A percentile compares a stretch with the other conserved stretches of the same genome.
These are phyloP conservation scores for Psilopogon haemacephalus DNA, from an alignment of 2,113 vertebrate species.

Conservation along the genomic window DNA sequence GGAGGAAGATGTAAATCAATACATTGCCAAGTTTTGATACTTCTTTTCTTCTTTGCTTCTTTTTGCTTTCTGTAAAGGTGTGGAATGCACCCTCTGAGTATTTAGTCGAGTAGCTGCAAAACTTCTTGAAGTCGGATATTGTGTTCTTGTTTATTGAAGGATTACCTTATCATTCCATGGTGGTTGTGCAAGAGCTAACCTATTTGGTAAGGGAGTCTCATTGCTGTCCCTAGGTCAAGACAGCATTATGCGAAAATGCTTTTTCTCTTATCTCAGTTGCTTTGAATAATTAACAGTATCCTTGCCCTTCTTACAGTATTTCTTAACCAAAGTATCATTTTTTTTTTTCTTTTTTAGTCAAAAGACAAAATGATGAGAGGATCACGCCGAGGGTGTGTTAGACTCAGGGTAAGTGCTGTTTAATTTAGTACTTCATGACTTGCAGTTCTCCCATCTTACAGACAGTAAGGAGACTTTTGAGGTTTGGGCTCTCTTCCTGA, in stretches of 20 bases:
- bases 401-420: conserved; percentile 82
- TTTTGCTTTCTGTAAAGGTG: background rate
- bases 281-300: background rate
- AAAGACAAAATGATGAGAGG: conserved; percentile 99
- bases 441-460: no score
- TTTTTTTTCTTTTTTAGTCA: conserved; percentile 83
- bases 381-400: conserved; percentile 95
- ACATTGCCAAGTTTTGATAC: background rate
- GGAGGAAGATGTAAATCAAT: background rate
- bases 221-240: background rate
- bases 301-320: background rate
- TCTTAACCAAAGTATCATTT: conserved; percentile 27
- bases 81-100: background rate
- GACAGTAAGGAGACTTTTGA: conserved; percentile 21
- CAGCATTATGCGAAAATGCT: background rate
- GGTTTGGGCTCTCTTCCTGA: conserved; percentile 6
- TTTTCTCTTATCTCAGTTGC: background rate
- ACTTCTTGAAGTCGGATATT: background rate
- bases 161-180: background rate
- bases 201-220: background rate
- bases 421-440: background rate
- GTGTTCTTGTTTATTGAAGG: background rate
- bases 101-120: background rate
- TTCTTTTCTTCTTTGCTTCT: background rate
- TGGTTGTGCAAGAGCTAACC: background rate